Evolutionary conservation across 2,888 invertebrate genomes (phyloP).

Genomic region (Drosophila neotestacea): DNA sequence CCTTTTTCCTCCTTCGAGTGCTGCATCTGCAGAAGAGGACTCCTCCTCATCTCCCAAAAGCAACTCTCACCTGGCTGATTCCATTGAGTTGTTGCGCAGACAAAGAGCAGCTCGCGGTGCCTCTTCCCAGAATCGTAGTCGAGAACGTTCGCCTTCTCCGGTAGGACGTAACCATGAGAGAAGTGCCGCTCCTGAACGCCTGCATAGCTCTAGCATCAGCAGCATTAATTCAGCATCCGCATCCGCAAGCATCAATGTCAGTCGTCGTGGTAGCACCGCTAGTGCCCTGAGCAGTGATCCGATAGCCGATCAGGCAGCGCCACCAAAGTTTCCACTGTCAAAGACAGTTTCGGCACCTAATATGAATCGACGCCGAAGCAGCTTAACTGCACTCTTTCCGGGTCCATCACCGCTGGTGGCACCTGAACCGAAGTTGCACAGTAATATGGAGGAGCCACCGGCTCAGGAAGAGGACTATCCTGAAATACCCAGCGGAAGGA

Average conservation of each 20-base stretch:
- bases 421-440: slow-evolving; percentile 73
- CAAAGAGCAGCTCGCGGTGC: slow-evolving; percentile 70
- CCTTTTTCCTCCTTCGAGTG: neutral
- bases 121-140: slow-evolving; percentile 61
- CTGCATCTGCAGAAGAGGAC: slow-evolving; percentile 23
- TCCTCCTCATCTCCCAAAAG: slow-evolving; percentile 54
- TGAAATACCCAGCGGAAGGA: slow-evolving; percentile 75
- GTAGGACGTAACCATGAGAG: slow-evolving; percentile 61
- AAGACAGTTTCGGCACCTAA: slow-evolving; percentile 81
- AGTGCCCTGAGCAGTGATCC: slow-evolving; percentile 59
- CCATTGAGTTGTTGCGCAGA: slow-evolving; percentile 77
- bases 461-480: slow-evolving; percentile 66
- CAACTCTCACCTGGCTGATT: slow-evolving; percentile 66
- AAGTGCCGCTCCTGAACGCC: slow-evolving; percentile 79
- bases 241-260: slow-evolving; percentile 47
- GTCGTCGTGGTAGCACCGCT: slow-evolving; percentile 75
- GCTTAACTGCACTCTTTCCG: slow-evolving; percentile 74
- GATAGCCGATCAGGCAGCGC: slow-evolving; percentile 36
- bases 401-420: slow-evolving; percentile 80
- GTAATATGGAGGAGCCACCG: slow-evolving; percentile 65
- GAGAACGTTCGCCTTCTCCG: slow-evolving; percentile 75
- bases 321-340: slow-evolving; percentile 79
- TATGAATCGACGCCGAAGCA: slow-evolving; percentile 76
- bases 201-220: slow-evolving; percentile 77
- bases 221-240: slow-evolving; percentile 70